phyloP scores from a whole-genome alignment of 2,113 vertebrate species.

The Tonatia bakeri region DNA sequence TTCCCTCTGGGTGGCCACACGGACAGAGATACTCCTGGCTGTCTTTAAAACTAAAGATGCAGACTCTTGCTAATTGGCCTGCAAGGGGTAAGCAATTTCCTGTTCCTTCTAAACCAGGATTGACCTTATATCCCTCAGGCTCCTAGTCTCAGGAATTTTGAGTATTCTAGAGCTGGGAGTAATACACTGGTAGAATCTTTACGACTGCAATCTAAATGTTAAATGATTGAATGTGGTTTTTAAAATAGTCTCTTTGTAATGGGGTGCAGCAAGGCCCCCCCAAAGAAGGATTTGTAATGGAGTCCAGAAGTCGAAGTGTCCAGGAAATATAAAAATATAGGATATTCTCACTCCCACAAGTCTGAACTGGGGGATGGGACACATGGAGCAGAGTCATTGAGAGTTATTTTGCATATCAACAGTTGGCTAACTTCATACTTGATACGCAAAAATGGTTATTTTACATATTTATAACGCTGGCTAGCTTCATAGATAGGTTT shows the following conservation, averaged over 20 bases:
- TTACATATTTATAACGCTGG: too few relatives aligned
- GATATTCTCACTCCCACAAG: too few relatives aligned
- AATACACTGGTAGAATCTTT: background rate
- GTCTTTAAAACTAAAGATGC: constrained; percentile 39
- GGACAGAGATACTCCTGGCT: background rate
- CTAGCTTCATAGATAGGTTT: too few relatives aligned
- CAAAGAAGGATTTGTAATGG: too few relatives aligned
- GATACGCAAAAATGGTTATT: too few relatives aligned
- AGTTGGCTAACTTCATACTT: too few relatives aligned
- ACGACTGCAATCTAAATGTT: background rate
- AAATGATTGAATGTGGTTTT: constrained; percentile 37
- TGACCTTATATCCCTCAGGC: background rate
- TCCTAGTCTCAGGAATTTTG: background rate
- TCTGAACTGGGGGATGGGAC: too few relatives aligned
- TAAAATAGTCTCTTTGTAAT: background rate
- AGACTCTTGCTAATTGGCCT: constrained; percentile 37
- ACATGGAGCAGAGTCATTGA: too few relatives aligned
- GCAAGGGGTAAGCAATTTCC: background rate
- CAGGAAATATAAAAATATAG: too few relatives aligned
- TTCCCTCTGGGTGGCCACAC: background rate
- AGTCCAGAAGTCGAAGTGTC: too few relatives aligned
- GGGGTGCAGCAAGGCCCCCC: too few relatives aligned
- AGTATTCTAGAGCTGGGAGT: background rate
- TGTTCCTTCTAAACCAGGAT: constrained; percentile 18
- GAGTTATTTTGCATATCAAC: too few relatives aligned